Percentiles rank a stretch among this genome's conserved stretches.
phyloP scores from a whole-genome alignment of 2,797 vertebrate species.

The Varecia variegata region DNA sequence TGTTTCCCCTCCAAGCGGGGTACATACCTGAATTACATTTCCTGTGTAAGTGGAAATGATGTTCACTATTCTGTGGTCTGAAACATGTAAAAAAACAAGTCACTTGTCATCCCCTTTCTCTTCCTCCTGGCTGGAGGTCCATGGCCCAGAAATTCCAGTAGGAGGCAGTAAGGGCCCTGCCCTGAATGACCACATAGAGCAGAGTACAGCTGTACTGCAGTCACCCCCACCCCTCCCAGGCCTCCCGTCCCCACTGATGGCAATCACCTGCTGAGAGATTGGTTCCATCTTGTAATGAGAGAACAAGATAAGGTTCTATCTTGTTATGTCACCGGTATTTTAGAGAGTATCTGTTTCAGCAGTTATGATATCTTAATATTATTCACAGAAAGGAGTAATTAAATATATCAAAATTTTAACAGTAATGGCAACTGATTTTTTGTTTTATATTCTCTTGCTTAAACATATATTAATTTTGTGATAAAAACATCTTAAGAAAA shows the following conservation, averaged over 20 bases:
- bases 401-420: background rate
- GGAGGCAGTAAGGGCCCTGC: background rate
- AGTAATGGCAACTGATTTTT: background rate
- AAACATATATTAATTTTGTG: background rate
- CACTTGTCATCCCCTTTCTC: background rate
- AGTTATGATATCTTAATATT: background rate
- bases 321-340: background rate
- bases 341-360: background rate
- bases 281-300: too few relatives aligned
- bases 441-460: background rate
- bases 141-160: background rate
- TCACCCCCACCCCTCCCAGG: accelerated
- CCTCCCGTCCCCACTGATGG: background rate
- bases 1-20: background rate
- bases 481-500: background rate
- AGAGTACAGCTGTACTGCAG: accelerated
- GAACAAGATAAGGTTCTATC: background rate
- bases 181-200: background rate
- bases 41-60: background rate
- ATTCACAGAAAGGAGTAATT: background rate
- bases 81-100: background rate
- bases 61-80: background rate
- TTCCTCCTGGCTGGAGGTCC: background rate
- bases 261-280: background rate
- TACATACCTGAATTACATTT: background rate